A percentile compares a stretch with the other conserved stretches of the same genome.
Conservation (phyloP, 2,888 invertebrate species). For the Microplitis deprimator region DNA sequence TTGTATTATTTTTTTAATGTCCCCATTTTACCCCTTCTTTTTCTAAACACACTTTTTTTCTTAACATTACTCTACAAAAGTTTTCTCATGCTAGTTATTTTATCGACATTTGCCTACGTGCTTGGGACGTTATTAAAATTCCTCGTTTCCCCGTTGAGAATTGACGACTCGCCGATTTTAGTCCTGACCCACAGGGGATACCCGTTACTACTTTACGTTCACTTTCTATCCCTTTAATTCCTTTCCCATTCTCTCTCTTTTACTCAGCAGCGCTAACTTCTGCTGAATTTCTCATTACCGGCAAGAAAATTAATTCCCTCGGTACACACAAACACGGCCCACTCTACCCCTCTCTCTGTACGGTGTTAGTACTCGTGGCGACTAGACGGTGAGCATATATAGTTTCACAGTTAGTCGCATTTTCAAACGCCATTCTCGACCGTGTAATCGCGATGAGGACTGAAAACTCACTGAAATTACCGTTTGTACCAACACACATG, state of each 20-base stretch:
- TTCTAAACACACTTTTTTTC: background rate
- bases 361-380: background rate
- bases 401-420: background rate
- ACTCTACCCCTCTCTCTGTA: constrained; percentile 23
- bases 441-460: constrained; percentile 20
- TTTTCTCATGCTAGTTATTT: constrained; percentile 38
- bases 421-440: constrained; percentile 29
- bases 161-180: constrained; percentile 48
- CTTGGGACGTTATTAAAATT: constrained; percentile 53
- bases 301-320: constrained; percentile 29
- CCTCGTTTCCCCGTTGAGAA: constrained; percentile 47
- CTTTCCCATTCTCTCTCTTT: constrained; percentile 44
- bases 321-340: constrained; percentile 22
- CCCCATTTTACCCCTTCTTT: background rate
- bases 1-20: background rate
- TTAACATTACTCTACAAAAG: background rate
- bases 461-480: constrained; percentile 11
- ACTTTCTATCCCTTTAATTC: constrained; percentile 39
- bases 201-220: constrained; percentile 44
- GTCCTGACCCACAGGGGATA: constrained; percentile 15
- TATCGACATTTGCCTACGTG: constrained; percentile 54
- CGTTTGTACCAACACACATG: background rate
- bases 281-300: constrained; percentile 38
- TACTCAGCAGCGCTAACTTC: constrained; percentile 13
- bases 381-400: too few species aligned